phyloP scores from a whole-genome alignment of 2,888 invertebrate genomes.

The Tricholauxania praeusta region DNA sequence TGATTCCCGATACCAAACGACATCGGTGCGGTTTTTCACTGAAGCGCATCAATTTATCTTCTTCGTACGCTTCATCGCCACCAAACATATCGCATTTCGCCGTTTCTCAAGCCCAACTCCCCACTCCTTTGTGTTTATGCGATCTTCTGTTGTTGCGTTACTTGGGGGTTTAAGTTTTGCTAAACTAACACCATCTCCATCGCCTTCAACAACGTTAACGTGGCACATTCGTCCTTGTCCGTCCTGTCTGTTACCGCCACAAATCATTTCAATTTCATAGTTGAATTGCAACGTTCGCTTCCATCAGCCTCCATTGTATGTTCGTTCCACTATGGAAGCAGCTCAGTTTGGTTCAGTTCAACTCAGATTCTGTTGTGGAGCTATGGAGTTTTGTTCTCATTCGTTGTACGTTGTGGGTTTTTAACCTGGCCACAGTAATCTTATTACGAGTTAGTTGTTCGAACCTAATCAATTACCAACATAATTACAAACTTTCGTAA shows the following conservation, averaged over 20 bases:
- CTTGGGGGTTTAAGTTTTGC: conserved; percentile 2
- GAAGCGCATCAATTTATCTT: conserved; percentile 31
- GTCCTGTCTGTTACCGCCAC: conserved; percentile 46
- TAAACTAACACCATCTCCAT: conserved; percentile 2
- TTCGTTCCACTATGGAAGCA: conserved; percentile 22
- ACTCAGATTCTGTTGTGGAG: not conserved
- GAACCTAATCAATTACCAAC: conserved; percentile 69
- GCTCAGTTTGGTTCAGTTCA: not conserved
- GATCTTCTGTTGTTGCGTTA: conserved; percentile 15
- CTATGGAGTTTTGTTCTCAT: not conserved
- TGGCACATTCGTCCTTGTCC: conserved; percentile 6
- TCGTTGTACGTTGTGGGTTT: conserved; percentile 8
- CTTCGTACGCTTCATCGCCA: not conserved
- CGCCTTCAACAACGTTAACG: not conserved
- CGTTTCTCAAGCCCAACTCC: conserved; percentile 1
- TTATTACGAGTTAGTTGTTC: conserved; percentile 69
- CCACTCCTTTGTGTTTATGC: not conserved
- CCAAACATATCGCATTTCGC: conserved; percentile 3
- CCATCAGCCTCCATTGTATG: conserved; percentile 9
- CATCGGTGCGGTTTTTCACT: conserved; percentile 8
- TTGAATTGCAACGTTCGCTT: conserved; percentile 53
- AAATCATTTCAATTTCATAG: conserved; percentile 64
- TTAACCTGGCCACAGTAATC: conserved; percentile 65
- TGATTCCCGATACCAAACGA: not conserved
- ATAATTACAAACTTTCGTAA: conserved; percentile 69